Evolutionary conservation across 1,140 invertebrate genomes (phyloP), one percentile per base, ranked within the genome.

Genomic region (Philopotamus ludificatus): DNA sequence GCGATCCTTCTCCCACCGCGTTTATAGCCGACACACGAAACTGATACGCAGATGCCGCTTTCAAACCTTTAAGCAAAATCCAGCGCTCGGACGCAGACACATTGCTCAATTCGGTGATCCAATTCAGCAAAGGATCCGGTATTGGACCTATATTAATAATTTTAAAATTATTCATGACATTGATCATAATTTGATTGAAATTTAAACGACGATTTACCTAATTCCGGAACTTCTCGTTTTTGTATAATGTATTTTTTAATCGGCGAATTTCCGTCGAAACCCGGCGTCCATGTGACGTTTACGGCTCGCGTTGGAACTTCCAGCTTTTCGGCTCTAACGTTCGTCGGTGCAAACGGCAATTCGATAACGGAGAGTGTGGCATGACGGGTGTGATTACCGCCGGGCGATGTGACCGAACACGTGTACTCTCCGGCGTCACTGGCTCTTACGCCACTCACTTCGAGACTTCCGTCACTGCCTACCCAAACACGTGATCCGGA

Each of bases 241-340:
- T 98, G 93, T 21, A 99, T 85, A 66, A 97, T 94, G 76, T 91
- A 98, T 74, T 96, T 94, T 61, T 91, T 85, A 49, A 97, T 92
- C 1, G 93, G 92, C 75, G 93, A 96, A 75, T 99, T 98, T 41
- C 97, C 97, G 81, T 99, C 93, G 78, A 98, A 99, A 9, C 92
- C 92, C 0, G 93, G 90, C 7, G 90, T 90, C 97, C 97, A 99
- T 10, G 87, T 89, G 0, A 99, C 86, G 75, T 97, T 95, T 28
- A 98, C 93, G 10, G 86, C 83, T 49, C 87, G 77, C 47, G 82
- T 71, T 21, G 82, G 70, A 66, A 84, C 74, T 74, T 87, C 74
- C 28, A 90, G 70, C 12, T 93, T 82, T 47, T 80, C 75, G 0
- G 94, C 95, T 70, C 85, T 82, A 1, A 95, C 90, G 72, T 93